Evolutionary conservation across 2,888 invertebrate genomes (phyloP).

Genomic region (Drosophila setosimentum): DNA sequence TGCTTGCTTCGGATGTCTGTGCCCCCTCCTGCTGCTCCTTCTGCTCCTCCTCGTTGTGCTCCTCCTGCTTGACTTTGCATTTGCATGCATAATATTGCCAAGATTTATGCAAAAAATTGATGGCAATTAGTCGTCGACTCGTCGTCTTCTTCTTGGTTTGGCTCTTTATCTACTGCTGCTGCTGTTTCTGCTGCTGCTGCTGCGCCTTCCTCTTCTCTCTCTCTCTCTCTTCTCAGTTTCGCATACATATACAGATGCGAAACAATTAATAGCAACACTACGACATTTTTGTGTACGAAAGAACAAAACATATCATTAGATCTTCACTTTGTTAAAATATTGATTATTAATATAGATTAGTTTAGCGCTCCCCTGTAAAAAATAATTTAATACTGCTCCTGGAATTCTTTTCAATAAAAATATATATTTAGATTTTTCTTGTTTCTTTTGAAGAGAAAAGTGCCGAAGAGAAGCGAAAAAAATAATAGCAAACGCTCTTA

Average conservation of each 20-base stretch:
- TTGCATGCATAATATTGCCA: slow-evolving; percentile 78
- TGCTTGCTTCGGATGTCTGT: slow-evolving; percentile 43
- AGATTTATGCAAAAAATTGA: slow-evolving; percentile 82
- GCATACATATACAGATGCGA: not conserved
- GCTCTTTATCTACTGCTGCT: slow-evolving; percentile 43
- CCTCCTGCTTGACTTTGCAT: slow-evolving; percentile 8
- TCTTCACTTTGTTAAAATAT: not conserved
- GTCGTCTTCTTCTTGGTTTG: slow-evolving; percentile 20
- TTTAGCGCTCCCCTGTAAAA: fast-evolving
- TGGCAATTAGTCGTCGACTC: slow-evolving; percentile 76
- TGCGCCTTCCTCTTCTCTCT: not conserved
- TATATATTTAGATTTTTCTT: not conserved
- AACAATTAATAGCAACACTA: not conserved
- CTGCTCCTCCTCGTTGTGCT: not conserved
- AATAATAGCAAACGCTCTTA: not conserved
- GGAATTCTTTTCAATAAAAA: not conserved
- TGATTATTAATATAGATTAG: not conserved
- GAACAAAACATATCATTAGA: not conserved
- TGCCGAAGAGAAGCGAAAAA: not conserved
- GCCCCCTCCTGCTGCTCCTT: not conserved
- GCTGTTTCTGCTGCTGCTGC: slow-evolving; percentile 18
- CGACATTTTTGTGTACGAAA: not conserved
- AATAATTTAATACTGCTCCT: not conserved
- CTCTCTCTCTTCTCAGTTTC: not conserved
- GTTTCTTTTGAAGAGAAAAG: too few relatives aligned